Evolutionary conservation across 2,888 invertebrate species (phyloP).

Genomic region (Carterocephalus palaemon): DNA sequence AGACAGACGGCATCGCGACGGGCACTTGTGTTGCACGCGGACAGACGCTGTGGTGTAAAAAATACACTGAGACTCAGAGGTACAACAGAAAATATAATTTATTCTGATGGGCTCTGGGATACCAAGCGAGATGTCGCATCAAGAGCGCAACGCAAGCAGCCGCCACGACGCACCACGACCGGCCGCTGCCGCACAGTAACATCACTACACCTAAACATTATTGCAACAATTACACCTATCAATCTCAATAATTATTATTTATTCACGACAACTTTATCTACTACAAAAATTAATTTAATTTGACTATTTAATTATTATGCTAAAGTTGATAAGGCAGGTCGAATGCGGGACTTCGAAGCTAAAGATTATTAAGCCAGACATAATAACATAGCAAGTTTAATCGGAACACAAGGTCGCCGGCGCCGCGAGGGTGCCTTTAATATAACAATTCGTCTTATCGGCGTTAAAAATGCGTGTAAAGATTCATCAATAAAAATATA

Average conservation of each 20-base stretch:
- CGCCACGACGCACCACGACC: too few relatives aligned
- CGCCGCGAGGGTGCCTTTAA: constrained; percentile 5
- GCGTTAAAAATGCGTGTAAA: neutral
- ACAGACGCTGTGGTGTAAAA: too few relatives aligned
- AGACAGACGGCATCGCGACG: constrained; percentile 14
- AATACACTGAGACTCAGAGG: too few relatives aligned
- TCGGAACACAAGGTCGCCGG: constrained; percentile 12
- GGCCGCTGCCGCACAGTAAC: constrained; percentile 43
- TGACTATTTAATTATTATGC: constrained; percentile 70
- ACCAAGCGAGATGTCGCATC: too few relatives aligned
- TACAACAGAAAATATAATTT: too few relatives aligned
- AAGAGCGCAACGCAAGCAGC: too few relatives aligned
- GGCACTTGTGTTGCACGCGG: constrained; percentile 16
- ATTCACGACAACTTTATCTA: constrained; percentile 28
- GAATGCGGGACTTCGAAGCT: constrained; percentile 16
- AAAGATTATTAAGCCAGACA: constrained; percentile 22
- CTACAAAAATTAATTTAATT: constrained; percentile 50
- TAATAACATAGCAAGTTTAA: constrained; percentile 21
- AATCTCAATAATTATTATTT: constrained; percentile 55
- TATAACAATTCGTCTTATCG: constrained; percentile 25
- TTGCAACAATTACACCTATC: constrained; percentile 55
- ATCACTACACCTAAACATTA: constrained; percentile 43
- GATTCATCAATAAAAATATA: constrained; percentile 2
- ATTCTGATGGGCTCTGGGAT: too few relatives aligned
- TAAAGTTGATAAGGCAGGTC: constrained; percentile 36